Evolutionary conservation across 1,140 invertebrate species (phyloP).

Genomic region (Drosophila mauritiana): DNA sequence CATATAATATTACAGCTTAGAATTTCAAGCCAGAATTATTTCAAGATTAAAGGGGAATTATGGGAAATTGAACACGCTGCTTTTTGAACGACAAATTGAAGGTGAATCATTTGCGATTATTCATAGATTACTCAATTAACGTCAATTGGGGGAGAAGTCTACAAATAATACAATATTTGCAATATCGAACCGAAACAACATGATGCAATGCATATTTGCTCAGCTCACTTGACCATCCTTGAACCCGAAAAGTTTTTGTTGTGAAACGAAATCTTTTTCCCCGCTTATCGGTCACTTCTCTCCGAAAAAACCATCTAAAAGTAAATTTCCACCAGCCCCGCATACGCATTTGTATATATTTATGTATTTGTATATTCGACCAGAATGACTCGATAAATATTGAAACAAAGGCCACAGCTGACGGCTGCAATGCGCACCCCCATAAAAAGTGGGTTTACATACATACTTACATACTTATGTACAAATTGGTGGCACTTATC

Average conservation of each 20-base stretch:
- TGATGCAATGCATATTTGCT: conserved; percentile 29
- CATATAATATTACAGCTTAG: conserved; percentile 1
- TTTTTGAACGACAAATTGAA: conserved; percentile 11
- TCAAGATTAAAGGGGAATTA: conserved; percentile 18
- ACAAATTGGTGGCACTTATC: conserved; percentile 48
- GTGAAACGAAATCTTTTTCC: conserved; percentile 29
- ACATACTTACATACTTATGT: conserved; percentile 15
- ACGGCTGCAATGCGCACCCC: conserved; percentile 29
- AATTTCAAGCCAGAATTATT: conserved; percentile 7
- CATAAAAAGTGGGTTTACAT: neutral
- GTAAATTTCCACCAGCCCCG: conserved; percentile 3
- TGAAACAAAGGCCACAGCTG: conserved; percentile 56
- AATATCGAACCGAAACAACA: conserved; percentile 19
- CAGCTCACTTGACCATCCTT: conserved; percentile 26
- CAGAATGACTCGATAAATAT: conserved; percentile 37
- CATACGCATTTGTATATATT: neutral
- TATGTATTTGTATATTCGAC: neutral
- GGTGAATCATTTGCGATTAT: conserved; percentile 39
- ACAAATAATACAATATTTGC: conserved; percentile 12
- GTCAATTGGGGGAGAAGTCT: conserved; percentile 29
- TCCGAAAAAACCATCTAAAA: conserved; percentile 18
- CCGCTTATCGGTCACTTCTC: conserved; percentile 43
- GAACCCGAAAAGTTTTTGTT: conserved; percentile 16
- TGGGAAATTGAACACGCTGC: neutral
- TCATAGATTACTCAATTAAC: conserved; percentile 54